A percentile compares a stretch with the other conserved stretches of the same genome.
phyloP scores from a whole-genome alignment of 2,888 invertebrate genomes.

The Melieria omissa region DNA sequence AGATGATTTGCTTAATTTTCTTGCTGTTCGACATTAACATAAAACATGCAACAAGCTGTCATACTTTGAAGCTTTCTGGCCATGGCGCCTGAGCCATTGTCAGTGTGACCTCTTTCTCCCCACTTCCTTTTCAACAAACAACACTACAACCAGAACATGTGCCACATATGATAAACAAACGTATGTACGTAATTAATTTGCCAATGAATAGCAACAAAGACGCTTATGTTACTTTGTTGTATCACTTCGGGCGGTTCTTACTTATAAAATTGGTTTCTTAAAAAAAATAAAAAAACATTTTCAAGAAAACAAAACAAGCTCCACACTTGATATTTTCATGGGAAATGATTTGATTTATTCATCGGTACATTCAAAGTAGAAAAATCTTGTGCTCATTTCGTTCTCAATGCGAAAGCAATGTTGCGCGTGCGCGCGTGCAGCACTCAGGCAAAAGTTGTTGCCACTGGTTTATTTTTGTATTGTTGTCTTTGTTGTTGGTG shows the following conservation, averaged over 20 bases:
- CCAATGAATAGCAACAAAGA: constrained; percentile 31
- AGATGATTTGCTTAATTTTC: too few species aligned
- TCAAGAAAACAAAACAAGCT: constrained; percentile 21
- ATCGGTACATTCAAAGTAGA: neutral
- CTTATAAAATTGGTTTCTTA: too few species aligned
- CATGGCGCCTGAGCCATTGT: neutral
- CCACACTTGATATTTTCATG: constrained; percentile 46
- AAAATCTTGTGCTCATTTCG: neutral
- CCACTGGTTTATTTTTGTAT: neutral
- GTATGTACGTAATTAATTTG: constrained; percentile 41
- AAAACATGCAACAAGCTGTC: constrained; percentile 34
- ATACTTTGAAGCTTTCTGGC: neutral
- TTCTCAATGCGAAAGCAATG: neutral
- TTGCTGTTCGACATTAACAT: constrained; percentile 30
- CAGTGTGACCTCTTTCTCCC: neutral
- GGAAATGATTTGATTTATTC: constrained; percentile 45
- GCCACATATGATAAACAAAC: neutral
- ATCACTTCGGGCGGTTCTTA: neutral
- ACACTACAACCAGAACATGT: too few species aligned
- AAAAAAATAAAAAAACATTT: constrained; percentile 12
- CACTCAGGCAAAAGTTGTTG: neutral
- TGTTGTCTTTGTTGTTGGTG: neutral
- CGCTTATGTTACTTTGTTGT: neutral
- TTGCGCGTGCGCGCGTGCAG: too few species aligned
- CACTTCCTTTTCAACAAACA: neutral